Base-by-base conservation (phyloP, 2,888 invertebrate genomes). In the Parnassius orleans region DNA sequence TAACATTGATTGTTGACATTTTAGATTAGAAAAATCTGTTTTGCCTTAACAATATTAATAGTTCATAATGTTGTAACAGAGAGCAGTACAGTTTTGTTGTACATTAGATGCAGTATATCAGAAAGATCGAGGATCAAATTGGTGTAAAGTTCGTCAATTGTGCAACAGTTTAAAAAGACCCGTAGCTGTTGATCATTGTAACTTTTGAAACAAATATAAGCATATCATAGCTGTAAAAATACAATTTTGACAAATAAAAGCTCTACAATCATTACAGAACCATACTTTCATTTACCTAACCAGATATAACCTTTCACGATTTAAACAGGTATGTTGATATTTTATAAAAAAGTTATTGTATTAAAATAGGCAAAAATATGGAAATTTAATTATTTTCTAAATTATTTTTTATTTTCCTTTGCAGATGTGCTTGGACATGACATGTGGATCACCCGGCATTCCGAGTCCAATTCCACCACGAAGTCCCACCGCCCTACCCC, bases 151-250 rank as follows among this genome's bases (percentile, higher is more conserved):
- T 87, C 82, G 90, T 90, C 90, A 90, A 90, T 89, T 90, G 83
- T 83, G 76, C 81, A 86, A 83, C 84, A 86, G 85, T 81, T 77
- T 76, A 80, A 76, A 80, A 79, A 86, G 77, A 81, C 72, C 85
- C 89, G 89, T 90, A 88, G 89, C 92, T 92, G 93, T 93, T 92
- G 92, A 92, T 92, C 89, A 88, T 92, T 92, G 88, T 91, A 92
- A 92, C 91, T 84, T 85, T 94, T 92, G 93, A 93, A 93, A 94
- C 94, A 93, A 94, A 94, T 94, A 93, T 95, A 95, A 96, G 96
- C 96, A 96, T 96, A 96, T 96, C 96, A 96, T 96, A 96, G 96
- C 95, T 96, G 95, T 96, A 96, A 95, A 94, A 94, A 93, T 93
- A 93, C 93, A 93, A 94, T 95, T 94, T 94, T 95, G 95, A 94